Evolutionary conservation across 2,888 invertebrate genomes (phyloP), one percentile per base, ranked within the genome.

Genomic region (Kuschelorhynchus macadamiae): DNA sequence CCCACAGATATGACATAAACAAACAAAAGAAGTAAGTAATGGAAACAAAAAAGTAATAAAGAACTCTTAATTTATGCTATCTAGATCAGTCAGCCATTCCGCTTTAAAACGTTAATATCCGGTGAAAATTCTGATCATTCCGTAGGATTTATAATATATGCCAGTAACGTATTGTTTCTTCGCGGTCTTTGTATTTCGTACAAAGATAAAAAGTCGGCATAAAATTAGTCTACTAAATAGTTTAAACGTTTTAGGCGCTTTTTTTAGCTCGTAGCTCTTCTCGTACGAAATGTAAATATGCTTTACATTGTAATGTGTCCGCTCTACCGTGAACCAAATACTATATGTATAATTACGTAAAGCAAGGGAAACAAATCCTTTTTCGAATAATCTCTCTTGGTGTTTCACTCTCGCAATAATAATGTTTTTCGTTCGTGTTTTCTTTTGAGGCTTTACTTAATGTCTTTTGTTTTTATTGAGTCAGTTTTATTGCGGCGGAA

Each of bases 241-340:
- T 56, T 64, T 60, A 69, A 69, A 60, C 69, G 64, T 69, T 69
- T 56, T 62, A 60, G 53, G 49, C 47, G 68, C 47, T 57, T 67
- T 66, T 60, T 66, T 60, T 41, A 42, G 46, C 33, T 41, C 36
- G 47, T 52, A 53, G 44, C 59, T 7, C 44, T 30, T 17, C 57
- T 4, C 4, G 25, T 66, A 60, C 66, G 20, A 55, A 60, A 64
- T 60, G 64, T 64, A 69, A 69, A 69, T 64, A 60, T 49, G 61
- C 62, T 62, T 70, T 70, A 66, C 62, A 65, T 70, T 70, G 66
- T 62, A 70, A 62, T 70, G 61, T 46, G 57, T 21, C 62, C 56
- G 36, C 57, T 70, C 61, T 70, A 70, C 56, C 65, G 33, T 70
- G 66, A 70, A 70, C 53, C 52, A 42, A 70, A 62, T 70, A 61